Percentiles rank a stretch among this genome's conserved stretches.
phyloP scores from a whole-genome alignment of 2,888 invertebrate genomes.

The Eumacrocentrus americanus region DNA sequence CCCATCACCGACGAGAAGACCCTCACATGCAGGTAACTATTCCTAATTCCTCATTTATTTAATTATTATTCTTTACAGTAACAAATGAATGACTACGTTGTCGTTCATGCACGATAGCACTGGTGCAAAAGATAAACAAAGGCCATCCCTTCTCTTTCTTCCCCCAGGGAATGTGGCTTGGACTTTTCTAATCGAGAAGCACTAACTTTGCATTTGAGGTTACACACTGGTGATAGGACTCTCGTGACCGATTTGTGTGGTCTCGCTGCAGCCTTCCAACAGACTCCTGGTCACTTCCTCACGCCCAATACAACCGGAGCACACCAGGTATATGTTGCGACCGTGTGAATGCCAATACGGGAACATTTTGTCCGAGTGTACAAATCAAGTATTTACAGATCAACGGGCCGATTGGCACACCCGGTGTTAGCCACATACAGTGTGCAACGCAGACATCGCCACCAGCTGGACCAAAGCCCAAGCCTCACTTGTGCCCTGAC shows the following conservation, averaged over 20 bases:
- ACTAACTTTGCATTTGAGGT: slow-evolving; percentile 76
- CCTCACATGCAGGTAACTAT: slow-evolving; percentile 62
- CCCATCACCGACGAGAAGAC: slow-evolving; percentile 62
- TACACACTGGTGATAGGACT: slow-evolving; percentile 81
- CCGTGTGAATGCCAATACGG: not conserved
- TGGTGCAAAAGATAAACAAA: not conserved
- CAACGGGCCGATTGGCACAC: slow-evolving; percentile 57
- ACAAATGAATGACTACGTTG: slow-evolving; percentile 6
- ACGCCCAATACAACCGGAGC: slow-evolving; percentile 56
- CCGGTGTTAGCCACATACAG: slow-evolving; percentile 59
- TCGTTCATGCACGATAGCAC: not conserved
- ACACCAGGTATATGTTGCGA: slow-evolving; percentile 52
- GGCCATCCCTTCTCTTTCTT: not conserved
- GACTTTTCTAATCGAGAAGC: slow-evolving; percentile 76
- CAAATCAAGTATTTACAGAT: slow-evolving; percentile 49
- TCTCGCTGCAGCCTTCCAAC: slow-evolving; percentile 76
- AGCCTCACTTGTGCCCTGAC: slow-evolving; percentile 79
- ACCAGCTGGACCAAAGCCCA: slow-evolving; percentile 66
- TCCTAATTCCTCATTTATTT: not conserved
- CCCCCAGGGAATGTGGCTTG: slow-evolving; percentile 67
- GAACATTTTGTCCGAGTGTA: no score
- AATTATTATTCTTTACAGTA: slow-evolving; percentile 1
- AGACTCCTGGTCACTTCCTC: slow-evolving; percentile 68
- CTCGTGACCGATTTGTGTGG: slow-evolving; percentile 82
- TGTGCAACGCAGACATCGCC: slow-evolving; percentile 60